Conservation (phyloP, 2,888 invertebrate species). For the Fragum whitleyi region DNA sequence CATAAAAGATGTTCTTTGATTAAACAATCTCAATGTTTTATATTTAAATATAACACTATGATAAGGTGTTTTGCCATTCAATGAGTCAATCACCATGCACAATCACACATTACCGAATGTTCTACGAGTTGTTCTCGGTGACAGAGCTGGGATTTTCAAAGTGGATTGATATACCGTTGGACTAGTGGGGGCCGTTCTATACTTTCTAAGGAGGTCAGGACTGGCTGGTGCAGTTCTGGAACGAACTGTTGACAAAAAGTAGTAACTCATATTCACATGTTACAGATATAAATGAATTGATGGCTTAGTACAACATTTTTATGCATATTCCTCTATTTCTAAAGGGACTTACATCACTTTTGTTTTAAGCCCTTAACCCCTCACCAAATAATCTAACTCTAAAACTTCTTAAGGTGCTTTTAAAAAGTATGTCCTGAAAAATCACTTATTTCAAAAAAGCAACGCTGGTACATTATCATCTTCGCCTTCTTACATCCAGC, state of each 20-base stretch:
- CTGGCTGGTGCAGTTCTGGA: conserved; percentile 62
- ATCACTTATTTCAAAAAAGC: too few species aligned
- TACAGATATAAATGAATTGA: too few species aligned
- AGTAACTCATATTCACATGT: not conserved
- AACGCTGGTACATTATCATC: too few species aligned
- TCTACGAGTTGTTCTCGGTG: conserved; percentile 67
- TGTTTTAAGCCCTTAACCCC: not conserved
- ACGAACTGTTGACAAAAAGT: conserved; percentile 47
- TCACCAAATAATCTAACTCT: too few species aligned
- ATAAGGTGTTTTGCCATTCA: not conserved
- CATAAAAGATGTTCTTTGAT: too few species aligned
- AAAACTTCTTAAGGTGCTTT: too few species aligned
- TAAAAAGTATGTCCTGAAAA: too few species aligned
- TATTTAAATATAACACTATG: not conserved
- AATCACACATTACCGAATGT: conserved; percentile 63
- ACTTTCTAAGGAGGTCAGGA: conserved; percentile 63
- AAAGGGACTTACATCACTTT: not conserved
- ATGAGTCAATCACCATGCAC: conserved; percentile 9
- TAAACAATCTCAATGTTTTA: too few species aligned
- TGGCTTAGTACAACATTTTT: too few species aligned
- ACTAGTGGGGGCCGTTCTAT: conserved; percentile 69
- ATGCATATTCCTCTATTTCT: too few species aligned
- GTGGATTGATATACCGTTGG: conserved; percentile 72
- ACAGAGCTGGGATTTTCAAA: conserved; percentile 68
- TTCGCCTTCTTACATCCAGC: too few species aligned